Percentiles rank a stretch among this genome's conserved stretches.
phyloP scores from a whole-genome alignment of 2,797 vertebrate species.

The Sciaenops ocellatus region DNA sequence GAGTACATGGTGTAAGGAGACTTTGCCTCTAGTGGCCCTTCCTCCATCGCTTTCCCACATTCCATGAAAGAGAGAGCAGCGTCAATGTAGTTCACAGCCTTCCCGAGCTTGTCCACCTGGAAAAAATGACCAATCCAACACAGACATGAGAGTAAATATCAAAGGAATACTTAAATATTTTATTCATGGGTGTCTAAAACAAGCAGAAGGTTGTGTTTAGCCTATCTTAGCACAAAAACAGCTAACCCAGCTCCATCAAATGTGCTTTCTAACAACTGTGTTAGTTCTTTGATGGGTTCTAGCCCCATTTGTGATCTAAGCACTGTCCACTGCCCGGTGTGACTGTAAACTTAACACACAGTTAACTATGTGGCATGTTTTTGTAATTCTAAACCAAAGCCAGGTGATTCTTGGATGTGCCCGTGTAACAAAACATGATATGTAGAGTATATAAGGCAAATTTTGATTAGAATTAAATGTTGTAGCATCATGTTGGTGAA shows the following conservation, averaged over 20 bases:
- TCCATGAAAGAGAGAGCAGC: slow-evolving; percentile 98
- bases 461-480: too few relatives aligned
- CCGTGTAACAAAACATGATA: too few relatives aligned
- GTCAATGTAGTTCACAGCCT: slow-evolving; percentile 97
- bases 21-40: slow-evolving; percentile 96
- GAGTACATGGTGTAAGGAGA: slow-evolving; percentile 99
- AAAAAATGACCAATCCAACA: slow-evolving; percentile 9
- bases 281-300: neutral
- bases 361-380: neutral
- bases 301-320: too few relatives aligned
- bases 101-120: slow-evolving; percentile 97
- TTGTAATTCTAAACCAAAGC: neutral
- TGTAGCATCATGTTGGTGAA: too few relatives aligned
- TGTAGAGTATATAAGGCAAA: too few relatives aligned
- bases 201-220: neutral
- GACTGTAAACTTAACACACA: too few relatives aligned
- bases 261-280: neutral
- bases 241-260: neutral
- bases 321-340: too few relatives aligned
- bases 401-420: neutral
- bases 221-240: neutral
- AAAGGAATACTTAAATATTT: neutral
- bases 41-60: slow-evolving; percentile 99
- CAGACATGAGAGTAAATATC: neutral
- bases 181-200: neutral